These are phyloP conservation scores for Barnardius zonarius DNA, from an alignment of 2,113 vertebrate species.

Conservation along the genomic window DNA sequence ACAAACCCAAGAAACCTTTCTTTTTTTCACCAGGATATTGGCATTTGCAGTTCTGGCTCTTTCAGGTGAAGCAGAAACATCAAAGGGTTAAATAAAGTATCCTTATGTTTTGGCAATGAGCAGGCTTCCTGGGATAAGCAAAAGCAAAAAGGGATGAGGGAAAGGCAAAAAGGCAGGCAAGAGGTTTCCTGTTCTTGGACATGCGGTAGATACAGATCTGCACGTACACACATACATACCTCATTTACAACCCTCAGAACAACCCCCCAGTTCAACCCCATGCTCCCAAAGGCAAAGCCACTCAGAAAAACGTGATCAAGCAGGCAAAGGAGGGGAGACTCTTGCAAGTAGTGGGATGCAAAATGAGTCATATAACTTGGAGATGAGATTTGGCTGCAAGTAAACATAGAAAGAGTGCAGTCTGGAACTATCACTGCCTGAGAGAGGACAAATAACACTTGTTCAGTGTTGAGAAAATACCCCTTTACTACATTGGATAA, in stretches of 20 bases:
- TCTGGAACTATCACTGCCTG: not conserved
- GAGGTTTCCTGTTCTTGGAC: constrained; percentile 5
- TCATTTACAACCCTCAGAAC: constrained; percentile 29
- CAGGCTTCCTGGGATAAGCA: constrained; percentile 11
- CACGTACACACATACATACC: not conserved
- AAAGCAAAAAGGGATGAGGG: not conserved
- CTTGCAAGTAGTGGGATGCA: not conserved
- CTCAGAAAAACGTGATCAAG: not conserved
- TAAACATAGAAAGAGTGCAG: not conserved
- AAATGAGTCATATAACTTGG: not conserved
- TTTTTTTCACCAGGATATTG: constrained; percentile 1
- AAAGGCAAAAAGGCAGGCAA: not conserved
- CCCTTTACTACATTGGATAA: not conserved
- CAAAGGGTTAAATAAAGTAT: not conserved
- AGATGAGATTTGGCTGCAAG: not conserved
- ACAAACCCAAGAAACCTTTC: not conserved
- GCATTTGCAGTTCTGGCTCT: not conserved
- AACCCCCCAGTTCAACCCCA: not conserved
- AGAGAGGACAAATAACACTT: not conserved
- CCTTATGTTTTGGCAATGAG: not conserved
- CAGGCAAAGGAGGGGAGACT: not conserved
- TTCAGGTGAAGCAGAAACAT: constrained; percentile 35
- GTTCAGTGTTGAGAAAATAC: not conserved
- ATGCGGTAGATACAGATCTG: constrained; percentile 32
- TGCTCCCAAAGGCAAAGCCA: not conserved